Percentiles rank a stretch among this genome's conserved stretches.
Evolutionary conservation across 2,888 invertebrate genomes (phyloP).

Genomic region (Halocaridina rubra): DNA sequence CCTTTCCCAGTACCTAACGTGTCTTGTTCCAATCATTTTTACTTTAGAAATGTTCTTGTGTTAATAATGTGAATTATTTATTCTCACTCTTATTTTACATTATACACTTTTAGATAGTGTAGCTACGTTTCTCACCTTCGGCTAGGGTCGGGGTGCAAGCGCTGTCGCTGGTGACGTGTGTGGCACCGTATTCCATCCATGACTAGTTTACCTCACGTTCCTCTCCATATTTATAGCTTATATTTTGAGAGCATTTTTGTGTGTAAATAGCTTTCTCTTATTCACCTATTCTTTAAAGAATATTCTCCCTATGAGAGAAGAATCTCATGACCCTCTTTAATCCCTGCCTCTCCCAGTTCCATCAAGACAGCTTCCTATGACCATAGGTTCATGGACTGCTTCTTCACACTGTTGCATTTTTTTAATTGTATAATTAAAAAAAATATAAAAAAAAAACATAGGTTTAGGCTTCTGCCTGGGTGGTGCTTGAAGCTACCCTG

Average conservation of each 20-base stretch:
- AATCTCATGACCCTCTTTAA: constrained; percentile 4
- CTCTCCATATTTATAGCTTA: constrained; percentile 40
- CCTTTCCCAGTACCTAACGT: constrained; percentile 37
- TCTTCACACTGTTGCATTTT: constrained; percentile 25
- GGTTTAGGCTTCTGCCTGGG: constrained; percentile 39
- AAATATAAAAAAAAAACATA: constrained; percentile 30
- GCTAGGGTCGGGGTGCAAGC: constrained; percentile 35
- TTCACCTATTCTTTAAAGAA: constrained; percentile 12
- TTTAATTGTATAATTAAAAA: constrained; percentile 21
- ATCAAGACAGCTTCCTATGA: constrained; percentile 25
- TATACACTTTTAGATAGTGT: constrained; percentile 44
- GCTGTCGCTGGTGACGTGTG: constrained; percentile 31
- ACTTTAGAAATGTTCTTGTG: constrained; percentile 40
- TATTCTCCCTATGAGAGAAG: neutral
- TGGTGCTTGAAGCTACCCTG: constrained; percentile 31
- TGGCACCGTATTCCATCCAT: constrained; percentile 44
- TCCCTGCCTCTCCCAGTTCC: constrained; percentile 7
- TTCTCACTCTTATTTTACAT: constrained; percentile 36
- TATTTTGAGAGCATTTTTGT: constrained; percentile 45
- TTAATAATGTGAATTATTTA: constrained; percentile 37
- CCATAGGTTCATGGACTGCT: constrained; percentile 36
- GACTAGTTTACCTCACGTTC: constrained; percentile 46
- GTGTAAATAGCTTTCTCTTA: constrained; percentile 36
- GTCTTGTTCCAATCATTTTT: constrained; percentile 38
- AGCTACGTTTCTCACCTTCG: constrained; percentile 35